A percentile compares a stretch with the other conserved stretches of the same genome.
Conservation (phyloP, 2,797 vertebrate genomes). For the Uromys caudimaculatus region DNA sequence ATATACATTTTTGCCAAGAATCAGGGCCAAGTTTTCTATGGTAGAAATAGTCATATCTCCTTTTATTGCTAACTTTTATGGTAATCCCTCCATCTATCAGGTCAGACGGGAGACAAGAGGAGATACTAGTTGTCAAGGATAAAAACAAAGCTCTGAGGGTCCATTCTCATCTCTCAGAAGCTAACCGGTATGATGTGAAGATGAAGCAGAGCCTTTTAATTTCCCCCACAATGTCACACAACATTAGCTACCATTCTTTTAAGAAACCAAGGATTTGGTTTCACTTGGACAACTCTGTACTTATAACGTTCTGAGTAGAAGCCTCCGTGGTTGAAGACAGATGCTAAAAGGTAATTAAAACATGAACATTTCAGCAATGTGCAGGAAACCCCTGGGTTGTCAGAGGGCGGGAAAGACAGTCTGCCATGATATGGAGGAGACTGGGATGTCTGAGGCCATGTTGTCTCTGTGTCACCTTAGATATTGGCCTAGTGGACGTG, state of each 20-base stretch:
- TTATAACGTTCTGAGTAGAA: constrained; percentile 50
- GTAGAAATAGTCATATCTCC: not conserved
- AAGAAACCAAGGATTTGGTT: constrained; percentile 29
- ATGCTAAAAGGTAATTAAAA: not conserved
- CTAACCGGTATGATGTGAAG: constrained; percentile 19
- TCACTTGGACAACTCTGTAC: not conserved
- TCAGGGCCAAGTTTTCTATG: not conserved
- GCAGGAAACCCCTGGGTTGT: not conserved
- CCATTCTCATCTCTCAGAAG: constrained; percentile 6
- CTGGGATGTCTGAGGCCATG: not conserved
- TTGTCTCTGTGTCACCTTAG: not conserved
- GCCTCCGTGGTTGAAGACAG: not conserved
- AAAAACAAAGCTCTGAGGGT: not conserved
- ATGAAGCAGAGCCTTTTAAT: not conserved
- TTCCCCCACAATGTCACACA: not conserved
- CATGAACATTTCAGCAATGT: not conserved
- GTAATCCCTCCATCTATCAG: not conserved
- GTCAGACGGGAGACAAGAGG: not conserved
- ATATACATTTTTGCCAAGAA: constrained; percentile 33
- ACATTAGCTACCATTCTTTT: constrained; percentile 33
- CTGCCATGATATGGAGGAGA: not conserved
- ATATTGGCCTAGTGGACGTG: not conserved
- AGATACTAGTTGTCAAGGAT: not conserved
- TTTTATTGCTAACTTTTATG: constrained; percentile 36
- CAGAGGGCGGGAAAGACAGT: not conserved